phyloP scores from a whole-genome alignment of 2,797 vertebrate species.

The Notamacropus eugenii region DNA sequence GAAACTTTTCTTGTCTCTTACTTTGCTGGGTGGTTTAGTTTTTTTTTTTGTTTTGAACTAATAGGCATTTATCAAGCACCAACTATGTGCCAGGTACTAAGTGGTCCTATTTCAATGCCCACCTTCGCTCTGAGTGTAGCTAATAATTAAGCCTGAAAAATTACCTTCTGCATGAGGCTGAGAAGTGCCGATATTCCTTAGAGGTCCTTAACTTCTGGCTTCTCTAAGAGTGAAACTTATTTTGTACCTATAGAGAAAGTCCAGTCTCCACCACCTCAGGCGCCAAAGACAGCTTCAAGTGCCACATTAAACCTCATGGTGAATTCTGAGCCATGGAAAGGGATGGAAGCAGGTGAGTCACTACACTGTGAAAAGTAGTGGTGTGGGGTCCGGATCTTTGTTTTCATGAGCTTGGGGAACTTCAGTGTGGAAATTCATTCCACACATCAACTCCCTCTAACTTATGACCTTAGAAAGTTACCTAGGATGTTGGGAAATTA shows the following conservation, averaged over 20 bases:
- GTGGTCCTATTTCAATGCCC: accelerated
- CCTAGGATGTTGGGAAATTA: background rate
- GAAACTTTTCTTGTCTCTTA: background rate
- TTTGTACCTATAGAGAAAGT: constrained; percentile 74
- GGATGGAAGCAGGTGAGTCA: constrained; percentile 88
- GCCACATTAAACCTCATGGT: constrained; percentile 80
- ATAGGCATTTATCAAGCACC: background rate
- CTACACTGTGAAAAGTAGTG: background rate
- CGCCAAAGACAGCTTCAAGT: constrained; percentile 59
- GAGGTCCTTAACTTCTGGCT: background rate
- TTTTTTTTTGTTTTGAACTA: background rate
- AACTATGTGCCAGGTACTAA: accelerated
- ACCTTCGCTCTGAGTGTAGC: accelerated
- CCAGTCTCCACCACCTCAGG: constrained; percentile 4
- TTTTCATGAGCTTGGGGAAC: background rate
- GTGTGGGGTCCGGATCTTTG: background rate
- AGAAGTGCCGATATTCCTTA: background rate
- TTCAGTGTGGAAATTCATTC: background rate
- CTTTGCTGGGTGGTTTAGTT: background rate
- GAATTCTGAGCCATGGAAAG: constrained; percentile 86
- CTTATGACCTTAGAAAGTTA: background rate
- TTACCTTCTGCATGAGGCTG: background rate
- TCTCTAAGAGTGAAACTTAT: background rate
- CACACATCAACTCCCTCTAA: background rate
- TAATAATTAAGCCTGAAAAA: too few species aligned